Base-by-base conservation (phyloP, 1,140 invertebrate genomes). In the Hypothenemus hampei region DNA sequence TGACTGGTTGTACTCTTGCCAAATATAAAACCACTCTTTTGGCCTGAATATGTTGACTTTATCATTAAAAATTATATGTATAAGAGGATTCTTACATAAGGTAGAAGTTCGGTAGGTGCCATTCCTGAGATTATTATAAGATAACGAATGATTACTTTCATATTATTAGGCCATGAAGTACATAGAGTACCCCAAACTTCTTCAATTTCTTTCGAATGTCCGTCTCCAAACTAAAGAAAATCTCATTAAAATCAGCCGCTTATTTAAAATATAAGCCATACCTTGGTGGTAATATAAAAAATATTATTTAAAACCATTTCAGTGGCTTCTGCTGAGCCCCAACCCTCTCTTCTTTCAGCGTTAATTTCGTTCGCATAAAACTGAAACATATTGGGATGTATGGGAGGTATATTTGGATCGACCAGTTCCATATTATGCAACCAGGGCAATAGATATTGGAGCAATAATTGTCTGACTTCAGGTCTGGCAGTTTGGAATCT, bases 241-340 rank as follows among this genome's bases (percentile, higher is more conserved):
- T n/a, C n/a, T n/a, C n/a, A n/a, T n/a, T n/a, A n/a, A n/a, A n/a
- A n/a, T n/a, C n/a, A n/a, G n/a, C n/a, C n/a, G n/a, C n/a, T n/a
- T n/a, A n/a, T n/a, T n/a, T n/a, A n/a, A n/a, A n/a, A n/a, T n/a
- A n/a, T n/a, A n/a, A n/a, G n/a, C n/a, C n/a, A 69, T 77, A 93
- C 89, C 83, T 95, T 97, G 0, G 91, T 90, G 6, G 95, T 99
- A 61, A 98, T 90, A 69, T 98, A 98, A 71, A 99, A 93, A 0
- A 99, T 81, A 77, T 99, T 99, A 72, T 98, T 99, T 16, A 99
- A 79, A 15, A 99, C 91, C 92, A 99, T 97, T 77, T 99, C 95
- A 0, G 97, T 98, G n/a, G 96, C 96, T 76, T 98, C 93, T 0
- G 91, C 91, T 1, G 93, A 97, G 15, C 96, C 96, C 83, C 95